Conservation (phyloP, 2,113 vertebrate genomes). For the Elaphurus davidianus region DNA sequence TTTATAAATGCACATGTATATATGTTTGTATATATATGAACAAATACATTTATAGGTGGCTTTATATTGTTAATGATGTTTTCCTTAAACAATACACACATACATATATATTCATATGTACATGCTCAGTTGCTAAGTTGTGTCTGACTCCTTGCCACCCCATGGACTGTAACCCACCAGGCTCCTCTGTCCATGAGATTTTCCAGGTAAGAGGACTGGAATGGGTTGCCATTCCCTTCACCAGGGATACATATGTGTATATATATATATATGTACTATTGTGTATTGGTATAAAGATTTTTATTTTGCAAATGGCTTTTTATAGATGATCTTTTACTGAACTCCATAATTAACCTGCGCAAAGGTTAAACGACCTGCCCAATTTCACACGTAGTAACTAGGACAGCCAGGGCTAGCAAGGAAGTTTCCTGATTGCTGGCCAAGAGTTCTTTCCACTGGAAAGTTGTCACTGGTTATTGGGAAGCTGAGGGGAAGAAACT, state of each 20-base stretch:
- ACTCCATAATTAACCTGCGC: constrained; percentile 13
- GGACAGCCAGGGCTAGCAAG: background rate
- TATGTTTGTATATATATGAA: background rate
- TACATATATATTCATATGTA: background rate
- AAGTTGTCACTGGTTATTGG: constrained; percentile 45
- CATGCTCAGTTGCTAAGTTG: background rate
- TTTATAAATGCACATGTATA: background rate
- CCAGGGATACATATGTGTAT: background rate
- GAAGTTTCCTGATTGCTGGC: constrained; percentile 60
- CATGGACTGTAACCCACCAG: background rate
- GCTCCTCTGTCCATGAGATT: background rate
- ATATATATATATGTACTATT: background rate
- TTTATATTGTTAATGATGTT: background rate
- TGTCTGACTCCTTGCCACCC: background rate
- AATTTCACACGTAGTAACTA: constrained; percentile 18
- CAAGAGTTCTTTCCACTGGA: constrained; percentile 68
- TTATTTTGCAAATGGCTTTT: background rate
- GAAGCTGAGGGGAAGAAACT: constrained; percentile 24
- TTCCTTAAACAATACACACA: background rate
- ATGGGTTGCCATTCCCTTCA: background rate
- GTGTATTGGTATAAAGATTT: background rate
- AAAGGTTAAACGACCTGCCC: constrained; percentile 37
- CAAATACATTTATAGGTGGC: background rate
- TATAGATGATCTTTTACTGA: constrained; percentile 25
- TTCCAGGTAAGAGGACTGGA: background rate